Base-by-base conservation (phyloP, 1,140 invertebrate species). In the Geopemphigus sp. region DNA sequence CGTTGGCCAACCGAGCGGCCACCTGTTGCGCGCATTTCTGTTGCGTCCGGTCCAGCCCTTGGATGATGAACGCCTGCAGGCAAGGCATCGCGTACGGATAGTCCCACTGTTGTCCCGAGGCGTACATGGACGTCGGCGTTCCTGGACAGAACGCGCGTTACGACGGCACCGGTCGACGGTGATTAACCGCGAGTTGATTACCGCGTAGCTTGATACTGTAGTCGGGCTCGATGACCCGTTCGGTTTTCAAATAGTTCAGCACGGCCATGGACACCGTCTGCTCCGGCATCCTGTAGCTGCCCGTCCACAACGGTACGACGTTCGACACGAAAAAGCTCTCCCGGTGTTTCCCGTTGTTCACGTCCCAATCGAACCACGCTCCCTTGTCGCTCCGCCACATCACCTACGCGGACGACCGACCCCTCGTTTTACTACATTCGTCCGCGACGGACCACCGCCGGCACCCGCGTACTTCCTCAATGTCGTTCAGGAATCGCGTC, bases 1-100 rank as follows among this genome's bases (percentile, higher is more conserved):
- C 87, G 10, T 85, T 81, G 0, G 90, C 90, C 39, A 92, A 82
- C 50, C 86, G 83, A 32, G 84, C 84, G 0, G 89, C 90, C 19
- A 88, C 80, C 24, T 85, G 82, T 53, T 87, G 83, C 12, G 88
- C 89, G 63, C 85, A 84, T 50, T 83, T 81, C 22, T 86, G 84
- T n/a, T 84, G 84, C 5, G 88, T 87, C 57, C 86, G 84, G 19
- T 87, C 84, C 24, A 92, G 85, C 39, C 90, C 89, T 70, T 90
- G 87, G 19, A 88, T 84, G 5, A 91, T 82, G 70, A 91, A 85
- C 29, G 91, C 88, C 82, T 96, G 93, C 10, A 93, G 86, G 19
- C 94, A 94, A 63, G 93, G 89, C 94, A 94, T 96, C 0, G 91
- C 92, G 84, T 95, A 95, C 0, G 94, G 94, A 83, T 90, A 93